phyloP scores from a whole-genome alignment of 2,113 vertebrate genomes.

The Epinephelus fuscoguttatus region DNA sequence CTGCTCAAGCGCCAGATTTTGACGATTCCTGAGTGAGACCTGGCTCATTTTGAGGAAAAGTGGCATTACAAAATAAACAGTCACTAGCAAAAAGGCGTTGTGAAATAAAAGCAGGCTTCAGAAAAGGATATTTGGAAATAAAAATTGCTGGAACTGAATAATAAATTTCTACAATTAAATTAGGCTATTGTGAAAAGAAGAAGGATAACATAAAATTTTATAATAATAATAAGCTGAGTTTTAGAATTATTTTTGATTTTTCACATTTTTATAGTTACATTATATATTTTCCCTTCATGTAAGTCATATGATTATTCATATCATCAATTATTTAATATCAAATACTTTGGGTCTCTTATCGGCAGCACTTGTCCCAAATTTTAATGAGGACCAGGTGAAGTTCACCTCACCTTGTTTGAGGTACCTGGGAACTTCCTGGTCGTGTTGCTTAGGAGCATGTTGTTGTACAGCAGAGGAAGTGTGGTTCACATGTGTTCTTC shows the following conservation, averaged over 20 bases:
- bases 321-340: background rate
- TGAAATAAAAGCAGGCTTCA: background rate
- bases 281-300: background rate
- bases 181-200: background rate
- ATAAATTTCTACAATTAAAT: background rate
- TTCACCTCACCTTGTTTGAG: slow-evolving; percentile 29
- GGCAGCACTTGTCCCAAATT: background rate
- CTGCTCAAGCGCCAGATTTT: too few relatives aligned
- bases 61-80: background rate
- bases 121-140: background rate
- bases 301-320: background rate
- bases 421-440: background rate
- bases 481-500: slow-evolving; percentile 47
- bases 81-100: background rate
- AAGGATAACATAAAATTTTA: background rate
- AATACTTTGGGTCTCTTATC: slow-evolving; percentile 6
- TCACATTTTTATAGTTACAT: background rate
- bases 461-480: slow-evolving; percentile 13
- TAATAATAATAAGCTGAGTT: background rate
- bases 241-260: background rate
- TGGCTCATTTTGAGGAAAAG: background rate
- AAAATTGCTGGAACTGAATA: background rate
- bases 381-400: background rate
- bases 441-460: background rate
- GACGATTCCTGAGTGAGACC: too few relatives aligned